A percentile compares a stretch with the other conserved stretches of the same genome.
Evolutionary conservation across 2,888 invertebrate genomes (phyloP).

Genomic region (Ophion obscuratus): DNA sequence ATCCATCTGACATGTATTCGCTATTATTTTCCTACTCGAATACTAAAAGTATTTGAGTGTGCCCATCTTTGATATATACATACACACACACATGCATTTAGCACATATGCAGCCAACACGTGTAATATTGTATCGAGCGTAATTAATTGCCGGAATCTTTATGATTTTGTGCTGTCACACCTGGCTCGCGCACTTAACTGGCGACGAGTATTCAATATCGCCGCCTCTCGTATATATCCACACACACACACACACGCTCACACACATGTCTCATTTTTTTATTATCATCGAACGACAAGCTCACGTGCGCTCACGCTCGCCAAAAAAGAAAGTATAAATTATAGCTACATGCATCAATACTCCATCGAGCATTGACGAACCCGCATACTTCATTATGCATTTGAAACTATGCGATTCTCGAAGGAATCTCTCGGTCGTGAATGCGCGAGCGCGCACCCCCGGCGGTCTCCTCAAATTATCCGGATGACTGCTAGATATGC

Average conservation of each 20-base stretch:
- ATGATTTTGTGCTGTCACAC: slow-evolving; percentile 4
- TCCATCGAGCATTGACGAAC: not conserved
- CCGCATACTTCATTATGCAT: not conserved
- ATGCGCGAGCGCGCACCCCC: not conserved
- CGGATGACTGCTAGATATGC: slow-evolving; percentile 12
- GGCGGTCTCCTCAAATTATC: slow-evolving; percentile 33
- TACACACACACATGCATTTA: not conserved
- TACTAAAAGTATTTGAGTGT: too few relatives aligned
- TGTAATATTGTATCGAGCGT: slow-evolving; percentile 8
- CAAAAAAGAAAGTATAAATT: not conserved
- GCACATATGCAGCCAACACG: not conserved
- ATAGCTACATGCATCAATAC: not conserved
- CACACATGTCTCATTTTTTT: not conserved
- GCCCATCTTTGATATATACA: too few relatives aligned
- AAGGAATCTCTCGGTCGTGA: not conserved
- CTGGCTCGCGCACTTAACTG: not conserved
- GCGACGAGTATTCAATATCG: not conserved
- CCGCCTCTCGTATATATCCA: not conserved
- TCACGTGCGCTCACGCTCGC: not conserved
- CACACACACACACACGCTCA: not conserved
- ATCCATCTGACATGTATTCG: too few relatives aligned
- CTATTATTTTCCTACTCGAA: too few relatives aligned
- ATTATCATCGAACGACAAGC: not conserved
- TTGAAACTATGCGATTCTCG: not conserved
- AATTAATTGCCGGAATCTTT: slow-evolving; percentile 4